Evolutionary conservation across 2,888 invertebrate species (phyloP).

Genomic region (Eurois occulta): DNA sequence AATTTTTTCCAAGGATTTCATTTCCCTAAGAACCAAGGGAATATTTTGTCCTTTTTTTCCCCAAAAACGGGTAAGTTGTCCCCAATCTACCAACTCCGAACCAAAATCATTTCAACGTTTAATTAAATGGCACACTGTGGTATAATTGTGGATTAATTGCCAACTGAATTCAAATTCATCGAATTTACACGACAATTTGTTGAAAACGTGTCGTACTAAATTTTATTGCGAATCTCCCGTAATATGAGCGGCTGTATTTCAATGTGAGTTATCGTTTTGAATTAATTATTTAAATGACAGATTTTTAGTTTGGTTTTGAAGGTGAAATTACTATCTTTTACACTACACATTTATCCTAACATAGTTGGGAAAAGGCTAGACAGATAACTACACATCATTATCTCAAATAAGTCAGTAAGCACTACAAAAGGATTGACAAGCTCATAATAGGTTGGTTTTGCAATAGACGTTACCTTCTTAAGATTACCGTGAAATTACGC

Average conservation of each 20-base stretch:
- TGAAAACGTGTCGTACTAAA: conserved; percentile 67
- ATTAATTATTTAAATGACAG: conserved; percentile 20
- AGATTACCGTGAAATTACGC: background rate
- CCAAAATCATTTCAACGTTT: conserved; percentile 79
- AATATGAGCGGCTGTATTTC: conserved; percentile 39
- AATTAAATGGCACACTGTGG: conserved; percentile 81
- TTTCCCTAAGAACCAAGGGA: background rate
- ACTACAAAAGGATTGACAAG: background rate
- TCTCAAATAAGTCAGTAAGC: background rate
- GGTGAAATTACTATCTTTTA: background rate
- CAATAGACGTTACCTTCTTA: background rate
- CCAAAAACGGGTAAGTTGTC: background rate
- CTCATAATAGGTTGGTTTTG: background rate
- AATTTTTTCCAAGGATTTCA: background rate
- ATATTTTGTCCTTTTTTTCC: background rate
- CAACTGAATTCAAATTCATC: conserved; percentile 77
- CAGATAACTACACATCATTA: too few species aligned
- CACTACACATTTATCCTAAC: background rate
- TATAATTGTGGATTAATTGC: conserved; percentile 84
- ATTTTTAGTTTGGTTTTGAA: background rate
- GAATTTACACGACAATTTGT: conserved; percentile 82
- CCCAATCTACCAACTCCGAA: conserved; percentile 49
- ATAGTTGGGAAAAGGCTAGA: too few species aligned
- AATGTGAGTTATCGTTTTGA: conserved; percentile 28
- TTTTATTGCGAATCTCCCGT: conserved; percentile 53